These are phyloP conservation scores for Catocala sponsa DNA, from an alignment of 2,888 invertebrate species.

Conservation along the genomic window DNA sequence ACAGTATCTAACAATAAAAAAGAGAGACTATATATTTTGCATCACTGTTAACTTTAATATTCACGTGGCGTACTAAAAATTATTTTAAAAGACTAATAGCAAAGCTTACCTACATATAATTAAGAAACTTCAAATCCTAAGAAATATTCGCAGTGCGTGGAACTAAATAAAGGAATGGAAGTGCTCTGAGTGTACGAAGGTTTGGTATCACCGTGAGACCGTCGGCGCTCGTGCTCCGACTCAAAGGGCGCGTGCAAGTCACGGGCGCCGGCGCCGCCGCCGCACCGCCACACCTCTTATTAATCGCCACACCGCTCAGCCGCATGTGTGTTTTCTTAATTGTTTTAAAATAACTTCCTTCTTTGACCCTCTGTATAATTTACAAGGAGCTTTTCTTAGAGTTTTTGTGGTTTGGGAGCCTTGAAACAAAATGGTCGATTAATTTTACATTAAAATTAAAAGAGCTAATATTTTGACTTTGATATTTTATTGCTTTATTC, in stretches of 20 bases:
- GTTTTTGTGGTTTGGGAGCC: neutral
- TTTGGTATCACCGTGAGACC: slow-evolving; percentile 56
- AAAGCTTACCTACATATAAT: too few relatives aligned
- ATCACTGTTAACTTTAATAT: too few relatives aligned
- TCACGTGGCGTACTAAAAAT: too few relatives aligned
- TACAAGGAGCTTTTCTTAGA: slow-evolving; percentile 3
- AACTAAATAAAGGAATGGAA: too few relatives aligned
- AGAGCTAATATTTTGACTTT: too few relatives aligned
- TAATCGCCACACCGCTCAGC: slow-evolving; percentile 69
- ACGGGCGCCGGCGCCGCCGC: slow-evolving; percentile 72
- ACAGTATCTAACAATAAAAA: too few relatives aligned
- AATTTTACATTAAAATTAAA: neutral
- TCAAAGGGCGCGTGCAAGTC: slow-evolving; percentile 75
- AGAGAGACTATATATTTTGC: too few relatives aligned
- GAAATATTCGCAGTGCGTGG: too few relatives aligned
- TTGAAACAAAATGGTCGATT: neutral
- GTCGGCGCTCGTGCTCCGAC: slow-evolving; percentile 47
- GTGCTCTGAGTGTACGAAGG: neutral
- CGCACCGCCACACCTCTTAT: slow-evolving; percentile 68
- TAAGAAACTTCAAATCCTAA: too few relatives aligned
- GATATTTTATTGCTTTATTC: too few relatives aligned
- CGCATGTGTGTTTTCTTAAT: slow-evolving; percentile 59
- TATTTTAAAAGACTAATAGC: too few relatives aligned
- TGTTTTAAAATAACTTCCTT: slow-evolving; percentile 49
- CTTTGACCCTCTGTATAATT: slow-evolving; percentile 27